A percentile compares a stretch with the other conserved stretches of the same genome.
Conservation (phyloP, 2,797 vertebrate species). For the Heliangelus exortis region DNA sequence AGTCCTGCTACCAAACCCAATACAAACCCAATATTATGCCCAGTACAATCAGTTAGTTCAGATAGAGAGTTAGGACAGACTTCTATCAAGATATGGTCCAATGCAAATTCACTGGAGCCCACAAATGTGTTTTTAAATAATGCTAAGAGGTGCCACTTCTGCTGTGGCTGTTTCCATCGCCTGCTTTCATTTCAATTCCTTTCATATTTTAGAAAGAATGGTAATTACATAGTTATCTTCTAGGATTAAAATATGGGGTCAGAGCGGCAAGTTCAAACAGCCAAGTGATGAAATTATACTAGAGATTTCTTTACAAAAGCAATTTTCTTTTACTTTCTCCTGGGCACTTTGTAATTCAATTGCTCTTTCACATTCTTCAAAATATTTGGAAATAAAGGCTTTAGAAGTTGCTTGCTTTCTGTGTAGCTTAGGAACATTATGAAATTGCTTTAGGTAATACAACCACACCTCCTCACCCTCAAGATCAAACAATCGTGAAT, state of each 20-base stretch:
- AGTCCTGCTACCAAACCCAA: background rate
- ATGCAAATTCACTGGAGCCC: background rate
- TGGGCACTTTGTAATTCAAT: background rate
- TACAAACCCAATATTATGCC: background rate
- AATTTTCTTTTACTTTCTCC: slow-evolving; percentile 10
- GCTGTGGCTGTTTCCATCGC: background rate
- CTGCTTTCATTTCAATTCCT: background rate
- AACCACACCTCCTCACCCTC: background rate
- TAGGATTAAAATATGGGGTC: background rate
- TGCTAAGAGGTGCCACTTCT: background rate
- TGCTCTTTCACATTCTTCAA: background rate
- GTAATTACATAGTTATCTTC: background rate
- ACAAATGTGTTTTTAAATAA: background rate
- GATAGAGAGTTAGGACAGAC: background rate
- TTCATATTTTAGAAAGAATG: background rate
- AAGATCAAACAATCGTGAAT: background rate
- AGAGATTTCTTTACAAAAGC: background rate
- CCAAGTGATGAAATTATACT: background rate
- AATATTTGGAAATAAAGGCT: slow-evolving; percentile 15
- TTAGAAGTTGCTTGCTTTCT: background rate
- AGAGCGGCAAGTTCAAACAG: slow-evolving; percentile 30
- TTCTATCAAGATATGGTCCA: background rate
- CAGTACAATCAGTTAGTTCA: background rate
- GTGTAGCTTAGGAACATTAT: background rate
- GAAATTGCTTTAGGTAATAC: background rate